These are phyloP conservation scores for Felis catus DNA, from an alignment of 2,113 vertebrate genomes.

Conservation along the genomic window DNA sequence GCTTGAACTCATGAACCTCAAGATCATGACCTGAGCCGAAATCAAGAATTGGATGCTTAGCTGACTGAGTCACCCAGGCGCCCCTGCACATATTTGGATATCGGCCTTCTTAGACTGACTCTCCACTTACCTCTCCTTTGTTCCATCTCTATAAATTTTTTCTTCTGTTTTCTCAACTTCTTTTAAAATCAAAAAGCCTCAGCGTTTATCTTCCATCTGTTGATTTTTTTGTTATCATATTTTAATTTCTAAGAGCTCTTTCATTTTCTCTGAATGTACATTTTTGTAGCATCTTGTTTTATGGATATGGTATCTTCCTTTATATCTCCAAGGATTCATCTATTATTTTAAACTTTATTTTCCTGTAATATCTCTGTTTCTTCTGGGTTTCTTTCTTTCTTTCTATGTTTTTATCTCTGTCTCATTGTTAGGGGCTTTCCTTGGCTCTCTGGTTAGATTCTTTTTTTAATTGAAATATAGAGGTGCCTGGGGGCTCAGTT, in stretches of 20 bases:
- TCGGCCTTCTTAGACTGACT: background rate
- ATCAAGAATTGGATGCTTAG: too few species aligned
- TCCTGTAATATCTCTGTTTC: background rate
- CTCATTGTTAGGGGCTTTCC: background rate
- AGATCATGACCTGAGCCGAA: too few species aligned
- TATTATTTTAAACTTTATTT: constrained; percentile 21
- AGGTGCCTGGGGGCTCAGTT: too few species aligned
- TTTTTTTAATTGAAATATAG: background rate
- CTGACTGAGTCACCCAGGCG: too few species aligned
- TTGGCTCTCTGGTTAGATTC: background rate
- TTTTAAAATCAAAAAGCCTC: background rate
- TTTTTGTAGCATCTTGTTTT: constrained; percentile 43
- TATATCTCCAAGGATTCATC: background rate
- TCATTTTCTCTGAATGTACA: background rate
- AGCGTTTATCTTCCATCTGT: background rate
- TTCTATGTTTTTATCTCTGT: background rate
- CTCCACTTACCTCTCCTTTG: background rate
- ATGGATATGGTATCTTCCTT: background rate
- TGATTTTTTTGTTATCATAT: background rate
- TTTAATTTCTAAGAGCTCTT: constrained; percentile 18
- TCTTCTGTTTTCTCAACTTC: background rate
- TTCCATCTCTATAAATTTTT: background rate
- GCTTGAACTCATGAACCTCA: too few species aligned
- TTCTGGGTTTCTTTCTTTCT: background rate
- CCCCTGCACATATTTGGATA: background rate